These are phyloP conservation scores for Rhodinocichla rosea DNA, from an alignment of 2,113 vertebrate genomes.

Conservation along the genomic window DNA sequence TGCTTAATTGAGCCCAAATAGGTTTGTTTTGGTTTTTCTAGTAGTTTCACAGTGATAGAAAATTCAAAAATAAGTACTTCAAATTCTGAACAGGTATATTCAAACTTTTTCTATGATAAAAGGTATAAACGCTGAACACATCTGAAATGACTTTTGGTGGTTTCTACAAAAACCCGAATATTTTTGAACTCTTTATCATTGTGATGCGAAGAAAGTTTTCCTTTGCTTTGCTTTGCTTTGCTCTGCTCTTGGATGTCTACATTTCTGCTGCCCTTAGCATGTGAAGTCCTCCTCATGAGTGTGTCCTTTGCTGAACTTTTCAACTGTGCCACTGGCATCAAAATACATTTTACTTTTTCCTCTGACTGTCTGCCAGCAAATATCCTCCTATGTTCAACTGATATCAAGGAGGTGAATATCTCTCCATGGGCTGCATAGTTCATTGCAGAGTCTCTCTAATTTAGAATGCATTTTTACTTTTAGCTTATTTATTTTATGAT, in stretches of 20 bases:
- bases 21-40: conserved; percentile 29
- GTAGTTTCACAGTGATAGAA: conserved; percentile 21
- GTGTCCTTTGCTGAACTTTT: conserved; percentile 56
- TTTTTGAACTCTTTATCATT: conserved; percentile 20
- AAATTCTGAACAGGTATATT: conserved; percentile 13
- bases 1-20: not conserved
- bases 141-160: not conserved
- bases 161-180: not conserved
- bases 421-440: not conserved
- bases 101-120: not conserved
- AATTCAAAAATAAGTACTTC: conserved; percentile 11
- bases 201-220: not conserved
- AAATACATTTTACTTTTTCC: conserved; percentile 28
- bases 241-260: conserved; percentile 11
- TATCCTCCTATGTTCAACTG: not conserved
- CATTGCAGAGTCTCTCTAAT: not conserved
- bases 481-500: not conserved
- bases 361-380: not conserved
- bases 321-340: conserved; percentile 27
- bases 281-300: conserved; percentile 23
- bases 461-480: not conserved
- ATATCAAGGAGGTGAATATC: not conserved
- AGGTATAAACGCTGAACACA: conserved; percentile 6
- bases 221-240: conserved; percentile 4
- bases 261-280: conserved; percentile 18